phyloP scores from a whole-genome alignment of 2,113 vertebrate species.

The Haemorhous mexicanus region DNA sequence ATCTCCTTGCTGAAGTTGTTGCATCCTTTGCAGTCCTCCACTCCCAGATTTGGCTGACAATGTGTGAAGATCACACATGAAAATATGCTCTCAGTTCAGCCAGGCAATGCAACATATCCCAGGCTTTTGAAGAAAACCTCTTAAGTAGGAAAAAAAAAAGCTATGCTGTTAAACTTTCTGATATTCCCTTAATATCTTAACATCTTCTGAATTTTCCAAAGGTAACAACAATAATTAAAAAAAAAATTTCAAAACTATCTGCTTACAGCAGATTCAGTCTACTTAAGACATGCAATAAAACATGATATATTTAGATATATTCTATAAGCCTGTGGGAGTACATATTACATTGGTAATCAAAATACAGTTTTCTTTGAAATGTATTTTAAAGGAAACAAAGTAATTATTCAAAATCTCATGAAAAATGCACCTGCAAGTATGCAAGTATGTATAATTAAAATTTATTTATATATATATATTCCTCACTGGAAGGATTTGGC shows the following conservation, averaged over 20 bases:
- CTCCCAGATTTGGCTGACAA: background rate
- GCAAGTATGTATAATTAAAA: background rate
- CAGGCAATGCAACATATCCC: background rate
- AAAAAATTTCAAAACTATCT: background rate
- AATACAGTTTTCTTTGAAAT: background rate
- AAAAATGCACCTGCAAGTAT: background rate
- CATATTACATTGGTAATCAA: background rate
- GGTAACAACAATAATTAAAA: background rate
- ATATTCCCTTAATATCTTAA: background rate
- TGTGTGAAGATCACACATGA: background rate
- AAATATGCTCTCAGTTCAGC: background rate
- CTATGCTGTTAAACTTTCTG: background rate
- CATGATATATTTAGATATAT: background rate
- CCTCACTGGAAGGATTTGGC: background rate
- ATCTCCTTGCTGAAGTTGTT: background rate
- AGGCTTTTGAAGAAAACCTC: background rate
- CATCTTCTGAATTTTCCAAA: background rate
- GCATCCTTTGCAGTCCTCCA: background rate
- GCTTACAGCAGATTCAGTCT: background rate
- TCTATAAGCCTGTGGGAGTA: background rate
- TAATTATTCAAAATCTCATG: background rate
- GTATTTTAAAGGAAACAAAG: background rate
- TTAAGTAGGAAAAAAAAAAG: background rate
- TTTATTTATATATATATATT: background rate
- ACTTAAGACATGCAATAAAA: background rate